Evolutionary conservation across 2,888 invertebrate genomes (phyloP).

Genomic region (Heteromyza rotundicornis): DNA sequence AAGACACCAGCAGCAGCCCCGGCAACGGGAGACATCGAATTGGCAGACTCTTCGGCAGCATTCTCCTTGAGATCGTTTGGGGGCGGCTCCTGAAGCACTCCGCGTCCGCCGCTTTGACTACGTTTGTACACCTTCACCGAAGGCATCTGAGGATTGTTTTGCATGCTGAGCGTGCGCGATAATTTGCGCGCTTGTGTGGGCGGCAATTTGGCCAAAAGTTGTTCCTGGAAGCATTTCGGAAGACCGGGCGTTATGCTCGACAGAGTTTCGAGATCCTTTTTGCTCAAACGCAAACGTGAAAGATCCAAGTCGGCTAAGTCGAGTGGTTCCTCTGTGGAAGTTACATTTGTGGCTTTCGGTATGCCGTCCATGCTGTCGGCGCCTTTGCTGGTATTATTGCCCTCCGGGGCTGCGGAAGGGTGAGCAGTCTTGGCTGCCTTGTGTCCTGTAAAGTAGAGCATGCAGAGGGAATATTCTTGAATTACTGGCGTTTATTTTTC

Average conservation of each 20-base stretch:
- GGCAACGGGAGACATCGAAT: background rate
- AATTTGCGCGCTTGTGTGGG: slow-evolving; percentile 72
- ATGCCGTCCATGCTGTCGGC: slow-evolving; percentile 3
- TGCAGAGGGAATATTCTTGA: background rate
- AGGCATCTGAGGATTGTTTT: slow-evolving; percentile 42
- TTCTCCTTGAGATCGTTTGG: slow-evolving; percentile 53
- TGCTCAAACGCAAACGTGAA: slow-evolving; percentile 72
- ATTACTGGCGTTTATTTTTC: background rate
- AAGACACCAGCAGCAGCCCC: slow-evolving; percentile 38
- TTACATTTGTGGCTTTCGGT: background rate
- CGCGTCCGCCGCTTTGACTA: slow-evolving; percentile 64
- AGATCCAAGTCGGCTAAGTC: slow-evolving; percentile 72
- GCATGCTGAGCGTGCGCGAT: slow-evolving; percentile 69
- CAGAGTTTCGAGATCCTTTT: slow-evolving; percentile 73
- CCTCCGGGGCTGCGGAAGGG: background rate
- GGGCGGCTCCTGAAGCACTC: slow-evolving; percentile 33
- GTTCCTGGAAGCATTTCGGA: slow-evolving; percentile 74
- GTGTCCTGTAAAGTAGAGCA: background rate
- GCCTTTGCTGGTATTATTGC: background rate
- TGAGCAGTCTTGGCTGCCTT: background rate
- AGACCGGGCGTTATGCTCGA: slow-evolving; percentile 75
- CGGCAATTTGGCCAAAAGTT: slow-evolving; percentile 73
- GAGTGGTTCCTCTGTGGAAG: slow-evolving; percentile 50
- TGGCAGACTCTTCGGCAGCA: slow-evolving; percentile 23
- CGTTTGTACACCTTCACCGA: slow-evolving; percentile 53